Evolutionary conservation across 2,113 vertebrate genomes (phyloP), one percentile per base, ranked within the genome.

Genomic region (Gnathonemus echidnorhynchus): DNA sequence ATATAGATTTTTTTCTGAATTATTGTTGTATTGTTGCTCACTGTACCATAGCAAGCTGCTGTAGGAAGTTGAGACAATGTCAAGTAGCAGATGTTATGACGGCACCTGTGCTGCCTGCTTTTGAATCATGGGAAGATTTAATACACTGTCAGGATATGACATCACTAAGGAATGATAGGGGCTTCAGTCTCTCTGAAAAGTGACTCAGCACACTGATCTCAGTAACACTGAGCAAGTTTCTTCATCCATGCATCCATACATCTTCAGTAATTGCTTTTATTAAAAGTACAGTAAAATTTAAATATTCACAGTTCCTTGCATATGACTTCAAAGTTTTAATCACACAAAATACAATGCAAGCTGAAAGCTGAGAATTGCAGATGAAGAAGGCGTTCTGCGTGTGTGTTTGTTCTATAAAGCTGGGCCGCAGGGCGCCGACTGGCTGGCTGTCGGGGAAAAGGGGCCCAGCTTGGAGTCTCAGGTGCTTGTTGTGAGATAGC

Each of bases 31-130:
- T 84, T 80, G 49, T 56, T 35, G 48, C 35, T 3, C 0, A 35
- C 49, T 21, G 21, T n/a, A 45, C 21, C 56, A n/a, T 11, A 46
- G 90, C 48, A 66, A 27, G 21, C 27, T 70, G 42, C 19, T 10
- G 42, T 70, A 85, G 56, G 90, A 90, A 86, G 46, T 86, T 94
- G 95, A 95, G 95, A 95, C 96, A 95, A 96, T 96, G 96, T 96
- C 89, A 96, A 96, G 96, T 94, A 92, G 92, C 95, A 95, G 96
- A 97, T 97, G 96, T 96, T 97, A 96, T 96, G 96, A 96, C 96
- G 96, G 96, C 96, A 96, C 96, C 97, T 50, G 46, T 15, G 21
- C 53, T 31, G 80, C 49, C 83, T 86, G 88, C 46, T 56, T 31
- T 86, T 27, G 45, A 17, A 74, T 52, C 45, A 11, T 42, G 52